Percentiles rank a stretch among this genome's conserved stretches.
phyloP scores from a whole-genome alignment of 1,140 invertebrate species.

The Elymnias hypermnestra region DNA sequence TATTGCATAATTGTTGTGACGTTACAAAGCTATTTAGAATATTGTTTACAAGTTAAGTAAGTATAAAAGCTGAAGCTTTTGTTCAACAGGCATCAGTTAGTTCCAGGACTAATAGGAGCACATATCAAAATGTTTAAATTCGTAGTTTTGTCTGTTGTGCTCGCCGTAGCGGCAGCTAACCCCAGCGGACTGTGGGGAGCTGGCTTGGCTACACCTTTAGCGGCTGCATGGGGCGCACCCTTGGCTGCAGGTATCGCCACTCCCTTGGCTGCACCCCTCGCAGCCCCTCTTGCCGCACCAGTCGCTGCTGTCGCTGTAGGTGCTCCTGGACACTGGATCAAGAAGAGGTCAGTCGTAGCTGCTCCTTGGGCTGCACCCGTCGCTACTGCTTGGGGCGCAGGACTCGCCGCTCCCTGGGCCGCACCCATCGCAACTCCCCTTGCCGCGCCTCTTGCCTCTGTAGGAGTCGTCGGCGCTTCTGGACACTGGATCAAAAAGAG shows the following conservation, averaged over 20 bases:
- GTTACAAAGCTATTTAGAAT: slow-evolving; percentile 52
- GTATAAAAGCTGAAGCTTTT: slow-evolving; percentile 35
- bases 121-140: slow-evolving; percentile 75
- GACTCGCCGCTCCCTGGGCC: slow-evolving; percentile 21
- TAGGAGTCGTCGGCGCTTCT: too few relatives aligned
- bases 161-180: slow-evolving; percentile 59
- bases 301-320: slow-evolving; percentile 26
- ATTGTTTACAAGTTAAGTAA: slow-evolving; percentile 47
- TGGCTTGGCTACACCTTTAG: slow-evolving; percentile 9
- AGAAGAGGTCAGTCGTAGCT: slow-evolving; percentile 45
- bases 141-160: slow-evolving; percentile 59
- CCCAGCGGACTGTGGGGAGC: slow-evolving; percentile 41
- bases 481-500: slow-evolving; percentile 52
- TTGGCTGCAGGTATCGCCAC: slow-evolving; percentile 2
- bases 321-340: slow-evolving; percentile 23
- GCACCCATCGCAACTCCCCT: slow-evolving; percentile 19
- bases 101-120: slow-evolving; percentile 52
- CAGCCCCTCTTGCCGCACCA: slow-evolving; percentile 30
- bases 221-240: slow-evolving; percentile 21
- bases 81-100: slow-evolving; percentile 40
- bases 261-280: slow-evolving; percentile 24
- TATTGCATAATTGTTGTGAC: slow-evolving; percentile 38
- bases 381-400: too few relatives aligned
- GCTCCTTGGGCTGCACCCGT: slow-evolving; percentile 15
- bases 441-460: slow-evolving; percentile 13